Evolutionary conservation across 2,888 invertebrate genomes (phyloP).

Genomic region (Neelides folsomi): DNA sequence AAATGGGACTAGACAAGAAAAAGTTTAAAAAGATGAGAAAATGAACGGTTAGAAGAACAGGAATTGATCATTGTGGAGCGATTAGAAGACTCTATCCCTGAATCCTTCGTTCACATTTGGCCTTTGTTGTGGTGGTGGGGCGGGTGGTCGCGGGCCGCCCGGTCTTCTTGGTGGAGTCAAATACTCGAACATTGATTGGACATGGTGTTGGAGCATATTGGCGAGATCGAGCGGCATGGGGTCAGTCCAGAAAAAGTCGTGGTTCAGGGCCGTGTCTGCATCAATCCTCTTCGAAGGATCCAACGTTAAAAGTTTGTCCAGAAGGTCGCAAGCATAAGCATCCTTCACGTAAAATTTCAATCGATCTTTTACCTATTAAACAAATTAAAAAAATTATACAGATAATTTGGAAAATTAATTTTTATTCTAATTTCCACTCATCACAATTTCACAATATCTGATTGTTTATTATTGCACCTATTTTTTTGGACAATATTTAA

Average conservation of each 20-base stretch:
- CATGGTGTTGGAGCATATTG: conserved; percentile 82
- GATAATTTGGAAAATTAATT: background rate
- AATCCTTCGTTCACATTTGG: conserved; percentile 25
- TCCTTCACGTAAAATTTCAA: conserved; percentile 82
- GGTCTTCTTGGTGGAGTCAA: conserved; percentile 54
- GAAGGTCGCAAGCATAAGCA: conserved; percentile 76
- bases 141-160: conserved; percentile 18
- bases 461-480: background rate
- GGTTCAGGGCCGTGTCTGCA: conserved; percentile 84
- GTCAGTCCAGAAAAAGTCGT: conserved; percentile 97
- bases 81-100: conserved; percentile 30
- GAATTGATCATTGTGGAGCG: no score
- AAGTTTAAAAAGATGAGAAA: background rate
- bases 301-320: conserved; percentile 79
- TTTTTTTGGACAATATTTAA: background rate
- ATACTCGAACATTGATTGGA: conserved; percentile 90
- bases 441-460: background rate
- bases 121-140: conserved; percentile 15
- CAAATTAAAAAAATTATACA: conserved; percentile 1
- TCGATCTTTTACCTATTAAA: conserved; percentile 54
- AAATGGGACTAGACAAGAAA: background rate
- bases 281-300: conserved; percentile 81
- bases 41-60: background rate
- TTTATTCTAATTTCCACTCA: background rate
- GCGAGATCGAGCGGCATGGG: conserved; percentile 86